Percentiles rank a stretch among this genome's conserved stretches.
phyloP scores from a whole-genome alignment of 2,113 vertebrate species.

The Poecilia latipinna region DNA sequence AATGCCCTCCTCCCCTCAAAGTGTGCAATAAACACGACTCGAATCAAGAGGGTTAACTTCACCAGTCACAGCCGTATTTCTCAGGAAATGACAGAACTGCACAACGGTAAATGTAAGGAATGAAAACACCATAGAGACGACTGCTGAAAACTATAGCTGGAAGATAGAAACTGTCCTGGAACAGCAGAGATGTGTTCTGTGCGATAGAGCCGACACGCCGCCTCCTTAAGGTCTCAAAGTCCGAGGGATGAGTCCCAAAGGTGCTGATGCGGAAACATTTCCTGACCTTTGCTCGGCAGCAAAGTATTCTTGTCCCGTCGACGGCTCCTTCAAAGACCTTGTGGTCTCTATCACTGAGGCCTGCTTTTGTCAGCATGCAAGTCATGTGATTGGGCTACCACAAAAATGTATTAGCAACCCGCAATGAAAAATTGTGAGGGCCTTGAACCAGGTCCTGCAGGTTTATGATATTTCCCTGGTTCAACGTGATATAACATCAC shows the following conservation, averaged over 20 bases:
- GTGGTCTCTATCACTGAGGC: neutral
- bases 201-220: conserved; percentile 11
- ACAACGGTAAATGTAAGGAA: conserved; percentile 28
- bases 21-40: conserved; percentile 16
- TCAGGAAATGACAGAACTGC: neutral
- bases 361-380: neutral
- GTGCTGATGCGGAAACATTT: conserved; percentile 22
- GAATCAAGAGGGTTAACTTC: conserved; percentile 1
- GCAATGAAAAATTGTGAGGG: no score
- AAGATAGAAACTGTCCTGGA: conserved; percentile 13
- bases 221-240: conserved; percentile 37
- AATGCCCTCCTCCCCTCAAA: no score
- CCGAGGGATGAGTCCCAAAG: conserved; percentile 22
- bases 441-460: no score
- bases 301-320: conserved; percentile 15
- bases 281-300: conserved; percentile 28
- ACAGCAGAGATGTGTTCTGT: conserved; percentile 13
- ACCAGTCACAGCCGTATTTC: neutral
- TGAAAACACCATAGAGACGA: conserved; percentile 53
- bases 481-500: no score
- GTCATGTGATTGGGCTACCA: conserved; percentile 20
- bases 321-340: conserved; percentile 9
- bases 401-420: neutral
- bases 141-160: conserved; percentile 22
- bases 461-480: no score